Conservation (phyloP, 2,888 invertebrate species). For the Yponomeuta plumbellus region DNA sequence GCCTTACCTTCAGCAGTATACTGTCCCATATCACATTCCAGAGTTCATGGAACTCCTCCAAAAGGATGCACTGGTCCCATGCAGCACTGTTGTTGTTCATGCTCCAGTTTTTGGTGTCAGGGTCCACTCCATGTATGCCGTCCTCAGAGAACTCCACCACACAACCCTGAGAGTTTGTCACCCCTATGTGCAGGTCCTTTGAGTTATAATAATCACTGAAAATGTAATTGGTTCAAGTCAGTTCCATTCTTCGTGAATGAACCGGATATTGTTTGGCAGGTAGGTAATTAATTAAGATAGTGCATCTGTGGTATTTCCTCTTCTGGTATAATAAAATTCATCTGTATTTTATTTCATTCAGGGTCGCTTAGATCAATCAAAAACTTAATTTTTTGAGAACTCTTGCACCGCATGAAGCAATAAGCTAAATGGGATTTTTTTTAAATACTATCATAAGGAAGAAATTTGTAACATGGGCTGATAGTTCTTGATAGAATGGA, state of each 20-base stretch:
- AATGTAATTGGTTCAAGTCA: slow-evolving; percentile 26
- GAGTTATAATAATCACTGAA: slow-evolving; percentile 87
- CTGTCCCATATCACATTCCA: slow-evolving; percentile 88
- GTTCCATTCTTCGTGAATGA: too few relatives aligned
- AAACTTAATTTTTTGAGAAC: too few relatives aligned
- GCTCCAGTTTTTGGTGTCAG: slow-evolving; percentile 80
- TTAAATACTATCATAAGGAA: too few relatives aligned
- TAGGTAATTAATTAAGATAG: neutral
- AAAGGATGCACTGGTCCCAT: slow-evolving; percentile 83
- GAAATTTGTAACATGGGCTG: too few relatives aligned
- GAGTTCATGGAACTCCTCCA: slow-evolving; percentile 81
- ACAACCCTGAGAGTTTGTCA: slow-evolving; percentile 87
- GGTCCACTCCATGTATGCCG: slow-evolving; percentile 78
- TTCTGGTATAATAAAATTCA: too few relatives aligned
- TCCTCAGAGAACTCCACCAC: slow-evolving; percentile 90
- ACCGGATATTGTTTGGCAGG: too few relatives aligned
- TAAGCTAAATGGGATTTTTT: too few relatives aligned
- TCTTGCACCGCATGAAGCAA: too few relatives aligned
- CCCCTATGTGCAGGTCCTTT: slow-evolving; percentile 92
- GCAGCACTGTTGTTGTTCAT: slow-evolving; percentile 71
- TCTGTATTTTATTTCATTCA: too few relatives aligned
- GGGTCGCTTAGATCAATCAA: too few relatives aligned
- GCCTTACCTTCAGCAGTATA: slow-evolving; percentile 75
- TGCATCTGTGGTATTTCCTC: neutral
- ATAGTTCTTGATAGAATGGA: too few relatives aligned